Base-by-base conservation (phyloP, 2,113 vertebrate genomes). In the Chitala chitala region DNA sequence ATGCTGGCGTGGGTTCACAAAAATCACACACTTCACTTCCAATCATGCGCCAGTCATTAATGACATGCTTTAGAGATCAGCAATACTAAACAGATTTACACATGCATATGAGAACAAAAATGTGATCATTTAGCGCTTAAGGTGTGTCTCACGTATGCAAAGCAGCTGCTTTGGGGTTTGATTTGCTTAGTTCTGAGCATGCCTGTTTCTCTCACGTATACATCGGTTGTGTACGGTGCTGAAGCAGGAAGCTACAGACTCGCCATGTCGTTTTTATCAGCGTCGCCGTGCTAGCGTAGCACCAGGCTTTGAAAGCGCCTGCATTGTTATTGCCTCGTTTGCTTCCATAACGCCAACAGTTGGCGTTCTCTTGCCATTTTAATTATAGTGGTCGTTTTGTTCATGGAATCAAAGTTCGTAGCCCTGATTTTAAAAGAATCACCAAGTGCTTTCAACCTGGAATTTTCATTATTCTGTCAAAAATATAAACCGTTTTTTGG, bases 241-340 rank as follows among this genome's bases (percentile, higher is more conserved):
- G 36, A 72, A 56, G 12, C 1, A 38, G 33, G 24, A 71, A 56
- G 70, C 70, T 71, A 53, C n/a, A 15, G 53, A 66, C 44, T 82
- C 84, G 86, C 82, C 77, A 85, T 85, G 84, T 87, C 83, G 82
- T 85, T 87, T 85, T 76, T 73, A 75, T 74, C 83, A 50, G 42
- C 6, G 9, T 71, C 33, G 13, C 55, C 56, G 55, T 55, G 31
- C 40, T 7, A 44, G 15, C 22, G 15, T 17, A 72, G 4, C 26
- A 15, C 46, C 40, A 44, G 15, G 40, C 48, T 69, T 36, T 48
- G 22, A 10, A 4, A 4, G 24, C 24, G 22, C 50, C 24, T 69
- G 24, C 31, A 65, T 8, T 42, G 61, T 65, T n/a, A 8, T 17
- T 24, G 22, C 61, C 50, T 5, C 17, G 7, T 53, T 2, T 53